phyloP scores from a whole-genome alignment of 2,888 invertebrate genomes.

The Hypomecis punctinalis region DNA sequence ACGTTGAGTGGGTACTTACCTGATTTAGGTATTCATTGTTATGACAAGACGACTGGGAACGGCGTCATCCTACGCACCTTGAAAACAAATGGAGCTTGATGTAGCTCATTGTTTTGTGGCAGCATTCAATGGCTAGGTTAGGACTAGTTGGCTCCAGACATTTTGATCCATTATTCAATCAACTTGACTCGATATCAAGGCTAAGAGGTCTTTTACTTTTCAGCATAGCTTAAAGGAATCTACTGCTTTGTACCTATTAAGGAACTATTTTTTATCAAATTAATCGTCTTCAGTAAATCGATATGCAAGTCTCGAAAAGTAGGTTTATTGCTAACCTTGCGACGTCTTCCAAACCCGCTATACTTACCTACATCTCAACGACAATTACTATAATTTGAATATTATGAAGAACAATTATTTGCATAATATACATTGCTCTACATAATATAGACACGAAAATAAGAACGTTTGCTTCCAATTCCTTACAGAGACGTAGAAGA shows the following conservation, averaged over 20 bases:
- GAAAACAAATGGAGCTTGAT: slow-evolving; percentile 40
- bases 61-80: slow-evolving; percentile 34
- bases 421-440: too few species aligned
- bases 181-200: neutral
- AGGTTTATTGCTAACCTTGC: slow-evolving; percentile 7
- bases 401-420: too few species aligned
- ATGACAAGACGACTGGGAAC: neutral
- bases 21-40: neutral
- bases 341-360: neutral
- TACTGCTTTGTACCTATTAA: neutral
- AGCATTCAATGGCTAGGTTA: slow-evolving; percentile 34
- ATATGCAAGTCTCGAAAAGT: slow-evolving; percentile 3
- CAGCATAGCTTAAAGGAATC: too few species aligned
- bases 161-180: slow-evolving; percentile 25
- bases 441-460: too few species aligned
- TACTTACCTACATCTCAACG: too few species aligned
- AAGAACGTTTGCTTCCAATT: neutral
- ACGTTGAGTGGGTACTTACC: neutral
- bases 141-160: slow-evolving; percentile 16
- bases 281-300: slow-evolving; percentile 4
- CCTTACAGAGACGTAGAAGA: slow-evolving; percentile 73
- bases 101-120: slow-evolving; percentile 36
- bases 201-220: neutral
- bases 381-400: too few species aligned
- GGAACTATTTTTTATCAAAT: slow-evolving; percentile 12